Evolutionary conservation across 2,797 vertebrate genomes (phyloP).

Genomic region (Semaprochilodus insignis): DNA sequence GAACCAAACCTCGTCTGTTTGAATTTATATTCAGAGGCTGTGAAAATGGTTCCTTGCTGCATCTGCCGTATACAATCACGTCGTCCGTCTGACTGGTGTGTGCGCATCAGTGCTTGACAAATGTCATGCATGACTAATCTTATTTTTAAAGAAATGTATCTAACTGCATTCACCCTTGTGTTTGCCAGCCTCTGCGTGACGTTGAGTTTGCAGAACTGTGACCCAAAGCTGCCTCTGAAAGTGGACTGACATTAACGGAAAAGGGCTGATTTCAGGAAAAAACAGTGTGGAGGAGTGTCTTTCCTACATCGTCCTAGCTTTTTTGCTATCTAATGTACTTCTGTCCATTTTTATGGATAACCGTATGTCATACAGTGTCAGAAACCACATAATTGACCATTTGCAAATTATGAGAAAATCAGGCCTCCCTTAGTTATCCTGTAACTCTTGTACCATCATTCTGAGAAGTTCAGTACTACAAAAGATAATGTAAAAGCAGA

Average conservation of each 20-base stretch:
- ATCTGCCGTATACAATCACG: background rate
- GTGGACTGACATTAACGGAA: background rate
- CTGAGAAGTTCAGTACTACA: too few relatives aligned
- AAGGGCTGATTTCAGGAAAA: slow-evolving; percentile 2
- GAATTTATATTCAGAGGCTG: background rate
- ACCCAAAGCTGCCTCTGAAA: slow-evolving; percentile 7
- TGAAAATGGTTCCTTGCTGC: background rate
- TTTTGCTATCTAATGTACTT: background rate
- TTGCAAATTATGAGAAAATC: too few relatives aligned
- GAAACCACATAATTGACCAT: too few relatives aligned
- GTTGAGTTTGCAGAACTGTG: background rate
- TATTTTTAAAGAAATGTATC: slow-evolving; percentile 6
- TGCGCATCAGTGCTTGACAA: slow-evolving; percentile 14
- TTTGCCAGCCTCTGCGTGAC: background rate
- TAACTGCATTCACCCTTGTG: background rate
- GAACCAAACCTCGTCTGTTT: background rate
- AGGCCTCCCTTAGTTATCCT: too few relatives aligned
- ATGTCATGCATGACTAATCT: slow-evolving; percentile 9
- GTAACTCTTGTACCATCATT: too few relatives aligned
- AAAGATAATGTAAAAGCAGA: too few relatives aligned
- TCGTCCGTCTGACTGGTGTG: background rate
- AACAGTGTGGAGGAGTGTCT: background rate
- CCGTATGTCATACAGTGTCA: background rate
- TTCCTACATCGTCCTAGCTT: background rate
- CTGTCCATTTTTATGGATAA: background rate